Percentiles rank a stretch among this genome's conserved stretches.
These are phyloP conservation scores for Thomomys bottae DNA, from an alignment of 2,113 vertebrate genomes.

Conservation along the genomic window DNA sequence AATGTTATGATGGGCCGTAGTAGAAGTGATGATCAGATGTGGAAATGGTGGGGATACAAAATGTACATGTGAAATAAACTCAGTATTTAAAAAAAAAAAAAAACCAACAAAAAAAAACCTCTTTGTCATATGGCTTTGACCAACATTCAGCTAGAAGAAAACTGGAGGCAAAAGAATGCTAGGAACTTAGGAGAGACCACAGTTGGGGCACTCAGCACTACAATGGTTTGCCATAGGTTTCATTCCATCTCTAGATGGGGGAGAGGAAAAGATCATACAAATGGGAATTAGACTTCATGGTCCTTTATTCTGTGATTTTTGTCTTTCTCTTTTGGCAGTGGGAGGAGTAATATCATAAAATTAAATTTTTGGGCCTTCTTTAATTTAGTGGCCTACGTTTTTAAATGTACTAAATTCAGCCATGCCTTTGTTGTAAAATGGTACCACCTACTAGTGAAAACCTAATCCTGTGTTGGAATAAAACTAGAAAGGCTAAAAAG, in stretches of 20 bases:
- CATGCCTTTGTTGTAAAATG: not conserved
- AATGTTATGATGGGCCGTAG: too few relatives aligned
- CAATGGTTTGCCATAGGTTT: too few relatives aligned
- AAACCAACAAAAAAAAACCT: too few relatives aligned
- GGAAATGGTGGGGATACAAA: too few relatives aligned
- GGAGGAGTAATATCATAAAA: too few relatives aligned
- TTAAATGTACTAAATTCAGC: not conserved
- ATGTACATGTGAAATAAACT: too few relatives aligned
- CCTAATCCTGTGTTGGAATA: not conserved
- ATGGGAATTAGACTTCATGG: not conserved
- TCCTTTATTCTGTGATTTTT: not conserved
- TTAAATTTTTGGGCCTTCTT: slow-evolving; percentile 5
- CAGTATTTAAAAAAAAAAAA: too few relatives aligned
- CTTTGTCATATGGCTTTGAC: not conserved
- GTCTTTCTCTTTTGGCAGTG: not conserved
- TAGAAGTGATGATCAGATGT: too few relatives aligned
- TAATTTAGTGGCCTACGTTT: not conserved
- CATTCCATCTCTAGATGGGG: not conserved
- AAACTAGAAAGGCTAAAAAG: not conserved
- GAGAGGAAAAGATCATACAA: not conserved
- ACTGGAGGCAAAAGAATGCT: rapidly evolving
- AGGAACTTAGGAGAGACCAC: not conserved
- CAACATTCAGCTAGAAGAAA: not conserved
- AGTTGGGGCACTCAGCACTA: too few relatives aligned
- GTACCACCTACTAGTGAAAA: slow-evolving; percentile 21